Evolutionary conservation across 2,113 vertebrate species (phyloP), one percentile per base, ranked within the genome.

Genomic region (Macheiramphus alcinus): DNA sequence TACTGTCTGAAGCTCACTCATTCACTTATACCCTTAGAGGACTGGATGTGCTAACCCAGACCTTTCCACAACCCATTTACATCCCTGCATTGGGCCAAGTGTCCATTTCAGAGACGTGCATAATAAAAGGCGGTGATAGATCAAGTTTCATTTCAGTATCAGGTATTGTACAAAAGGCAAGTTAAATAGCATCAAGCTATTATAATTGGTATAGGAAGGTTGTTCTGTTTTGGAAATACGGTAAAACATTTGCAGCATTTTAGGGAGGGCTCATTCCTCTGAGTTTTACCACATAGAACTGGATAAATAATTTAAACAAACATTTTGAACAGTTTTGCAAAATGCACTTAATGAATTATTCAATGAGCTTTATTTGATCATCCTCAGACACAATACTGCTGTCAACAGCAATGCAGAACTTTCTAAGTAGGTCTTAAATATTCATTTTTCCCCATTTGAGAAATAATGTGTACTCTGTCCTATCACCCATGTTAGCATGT

Each of bases 221-320:
- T 55, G 40, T 31, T 95, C 65, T 84, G 38, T 27, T 93, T 87
- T 82, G 86, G 81, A 91, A 91, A 76, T 58, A 42, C 1, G 3
- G 42, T 89, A 87, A 93, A 95, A 84, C 80, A 48, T 47, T 82
- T 94, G 53, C 88, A 93, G 66, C 8, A 3, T 94, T 93, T 89
- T 67, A 81, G 70, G 65, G 56, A 88, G 78, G 53, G 32, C 61
- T 95, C 45, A 22, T 53, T 74, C 61, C 80, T 94, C 73, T 50
- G 50, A 75, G 66, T 91, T 92, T 94, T 86, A 43, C 74, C 91
- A 94, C 78, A 70, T 13, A 76, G 91, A 80, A 73, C 4, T 10
- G 78, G 93, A 96, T 96, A 94, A 97, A 97, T 97, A 96, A 97
- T 95, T 94, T 96, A 97, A 97, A 97, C 94, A 97, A 97, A 95